A percentile compares a stretch with the other conserved stretches of the same genome.
Evolutionary conservation across 2,113 vertebrate species (phyloP).

Genomic region (Neotoma lepida): DNA sequence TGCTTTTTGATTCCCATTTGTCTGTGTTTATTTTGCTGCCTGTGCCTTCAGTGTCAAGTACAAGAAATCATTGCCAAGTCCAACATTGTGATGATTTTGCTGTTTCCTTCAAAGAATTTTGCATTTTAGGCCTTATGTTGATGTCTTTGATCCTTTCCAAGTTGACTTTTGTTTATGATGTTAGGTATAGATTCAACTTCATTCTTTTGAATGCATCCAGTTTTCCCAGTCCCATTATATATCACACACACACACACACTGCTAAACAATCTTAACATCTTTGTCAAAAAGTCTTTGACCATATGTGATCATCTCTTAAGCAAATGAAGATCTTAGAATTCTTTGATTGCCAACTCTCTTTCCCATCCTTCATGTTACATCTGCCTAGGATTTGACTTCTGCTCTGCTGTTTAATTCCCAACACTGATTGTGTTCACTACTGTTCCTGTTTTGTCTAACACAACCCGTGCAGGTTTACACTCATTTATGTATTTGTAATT

Average conservation of each 20-base stretch:
- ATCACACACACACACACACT: no score
- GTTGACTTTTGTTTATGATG: neutral
- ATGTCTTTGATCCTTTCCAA: neutral
- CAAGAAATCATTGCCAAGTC: neutral
- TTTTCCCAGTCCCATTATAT: neutral
- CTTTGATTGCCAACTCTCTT: neutral
- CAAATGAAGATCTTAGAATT: neutral
- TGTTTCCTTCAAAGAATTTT: neutral
- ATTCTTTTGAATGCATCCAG: neutral
- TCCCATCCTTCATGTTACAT: neutral
- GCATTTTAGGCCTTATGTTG: neutral
- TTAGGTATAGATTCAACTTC: neutral
- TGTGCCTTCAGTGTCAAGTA: neutral
- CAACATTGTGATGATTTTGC: neutral
- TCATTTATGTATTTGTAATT: neutral
- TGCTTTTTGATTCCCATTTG: neutral
- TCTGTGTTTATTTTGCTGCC: neutral
- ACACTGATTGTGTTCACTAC: neutral
- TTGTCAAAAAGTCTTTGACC: neutral
- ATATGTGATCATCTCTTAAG: neutral
- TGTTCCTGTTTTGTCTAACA: neutral
- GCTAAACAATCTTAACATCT: neutral
- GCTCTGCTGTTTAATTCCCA: neutral
- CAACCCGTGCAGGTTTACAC: neutral
- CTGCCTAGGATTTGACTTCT: conserved; percentile 11